phyloP scores from a whole-genome alignment of 2,888 invertebrate genomes.

The Sesia apiformis region DNA sequence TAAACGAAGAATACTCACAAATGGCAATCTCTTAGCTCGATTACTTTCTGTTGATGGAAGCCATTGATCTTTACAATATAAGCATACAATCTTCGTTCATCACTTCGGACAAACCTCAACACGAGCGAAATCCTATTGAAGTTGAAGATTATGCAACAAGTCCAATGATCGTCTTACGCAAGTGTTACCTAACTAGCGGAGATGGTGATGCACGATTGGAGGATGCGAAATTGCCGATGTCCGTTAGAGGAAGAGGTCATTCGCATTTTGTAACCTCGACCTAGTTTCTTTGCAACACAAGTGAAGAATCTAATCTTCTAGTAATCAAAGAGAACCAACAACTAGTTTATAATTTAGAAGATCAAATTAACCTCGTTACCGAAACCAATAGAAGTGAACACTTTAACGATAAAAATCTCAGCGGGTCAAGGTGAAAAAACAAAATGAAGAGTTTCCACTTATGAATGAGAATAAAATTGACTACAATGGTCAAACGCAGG shows the following conservation, averaged over 20 bases:
- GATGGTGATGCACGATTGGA: constrained; percentile 21
- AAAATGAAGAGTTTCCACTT: constrained; percentile 29
- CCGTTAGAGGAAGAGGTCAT: constrained; percentile 6
- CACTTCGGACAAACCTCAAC: constrained; percentile 7
- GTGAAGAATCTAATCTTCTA: too few relatives aligned
- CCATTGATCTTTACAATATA: neutral
- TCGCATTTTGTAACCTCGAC: neutral
- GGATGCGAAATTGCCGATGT: constrained; percentile 22
- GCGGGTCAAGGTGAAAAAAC: constrained; percentile 29
- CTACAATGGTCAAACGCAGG: constrained; percentile 31
- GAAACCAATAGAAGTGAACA: too few relatives aligned
- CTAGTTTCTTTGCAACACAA: too few relatives aligned
- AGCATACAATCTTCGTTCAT: constrained; percentile 3
- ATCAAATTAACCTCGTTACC: too few relatives aligned
- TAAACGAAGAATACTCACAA: neutral
- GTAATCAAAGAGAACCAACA: too few relatives aligned
- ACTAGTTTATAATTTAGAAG: too few relatives aligned
- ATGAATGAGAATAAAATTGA: constrained; percentile 20
- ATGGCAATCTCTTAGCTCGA: constrained; percentile 1
- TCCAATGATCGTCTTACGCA: constrained; percentile 33
- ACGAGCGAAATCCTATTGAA: neutral
- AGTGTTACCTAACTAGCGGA: constrained; percentile 39
- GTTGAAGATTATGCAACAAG: constrained; percentile 26
- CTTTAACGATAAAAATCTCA: neutral
- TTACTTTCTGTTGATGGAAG: neutral